Percentiles rank a stretch among this genome's conserved stretches.
phyloP scores from a whole-genome alignment of 1,140 invertebrate species.

The Magallana gigas region DNA sequence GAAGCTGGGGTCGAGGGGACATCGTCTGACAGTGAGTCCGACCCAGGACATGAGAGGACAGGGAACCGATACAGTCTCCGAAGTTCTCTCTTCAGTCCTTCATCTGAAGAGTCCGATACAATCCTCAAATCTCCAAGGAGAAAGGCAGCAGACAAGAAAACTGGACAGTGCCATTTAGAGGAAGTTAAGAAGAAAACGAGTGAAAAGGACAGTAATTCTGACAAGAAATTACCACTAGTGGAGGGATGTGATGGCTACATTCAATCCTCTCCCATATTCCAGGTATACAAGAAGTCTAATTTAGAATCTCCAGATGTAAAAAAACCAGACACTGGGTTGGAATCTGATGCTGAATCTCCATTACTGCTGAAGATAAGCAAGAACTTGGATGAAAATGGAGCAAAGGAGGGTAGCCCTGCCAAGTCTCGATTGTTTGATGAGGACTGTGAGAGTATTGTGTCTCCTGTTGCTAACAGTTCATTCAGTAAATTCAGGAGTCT shows the following conservation, averaged over 20 bases:
- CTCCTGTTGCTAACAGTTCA: neutral
- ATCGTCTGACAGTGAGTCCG: neutral
- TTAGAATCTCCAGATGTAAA: neutral
- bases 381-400: neutral
- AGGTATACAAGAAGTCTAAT: neutral
- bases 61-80: conserved; percentile 32
- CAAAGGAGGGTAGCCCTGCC: neutral
- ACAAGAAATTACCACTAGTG: neutral
- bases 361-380: neutral
- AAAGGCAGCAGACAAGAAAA: neutral
- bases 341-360: neutral
- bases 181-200: neutral
- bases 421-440: neutral
- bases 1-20: neutral
- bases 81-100: conserved; percentile 19
- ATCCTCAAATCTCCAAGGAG: conserved; percentile 1
- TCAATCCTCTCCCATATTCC: conserved; percentile 3
- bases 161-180: neutral
- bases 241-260: conserved; percentile 4
- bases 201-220: neutral
- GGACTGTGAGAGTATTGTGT: neutral
- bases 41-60: neutral
- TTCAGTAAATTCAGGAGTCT: neutral
- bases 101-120: neutral
- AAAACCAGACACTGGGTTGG: neutral